These are phyloP conservation scores for Homarus americanus DNA, from an alignment of 1,140 invertebrate species.

Conservation along the genomic window DNA sequence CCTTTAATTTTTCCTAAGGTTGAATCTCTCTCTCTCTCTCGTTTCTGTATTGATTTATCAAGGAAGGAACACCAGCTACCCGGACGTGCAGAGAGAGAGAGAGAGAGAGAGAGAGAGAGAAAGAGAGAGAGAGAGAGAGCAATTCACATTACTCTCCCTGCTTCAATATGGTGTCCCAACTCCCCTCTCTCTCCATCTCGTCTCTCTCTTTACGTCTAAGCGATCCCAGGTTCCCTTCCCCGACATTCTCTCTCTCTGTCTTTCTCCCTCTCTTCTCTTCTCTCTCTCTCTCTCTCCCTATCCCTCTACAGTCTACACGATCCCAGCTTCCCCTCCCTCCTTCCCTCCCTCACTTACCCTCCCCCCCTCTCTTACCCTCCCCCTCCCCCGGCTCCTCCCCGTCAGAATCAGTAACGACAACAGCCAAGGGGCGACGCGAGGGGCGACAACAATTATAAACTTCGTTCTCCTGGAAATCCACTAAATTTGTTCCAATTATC, in stretches of 20 bases:
- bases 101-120: too few species aligned
- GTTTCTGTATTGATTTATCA: too few species aligned
- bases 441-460: conserved; percentile 57
- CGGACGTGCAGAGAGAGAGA: too few species aligned
- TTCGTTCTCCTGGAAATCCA: conserved; percentile 56
- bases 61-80: too few species aligned
- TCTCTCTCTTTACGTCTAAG: too few species aligned
- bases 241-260: background rate
- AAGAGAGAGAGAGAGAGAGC: too few species aligned
- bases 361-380: background rate
- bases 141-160: too few species aligned
- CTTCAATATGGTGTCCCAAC: background rate
- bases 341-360: background rate
- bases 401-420: conserved; percentile 53
- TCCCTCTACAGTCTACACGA: background rate
- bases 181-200: background rate
- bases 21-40: too few species aligned
- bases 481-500: conserved; percentile 59
- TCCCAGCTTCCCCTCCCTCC: background rate
- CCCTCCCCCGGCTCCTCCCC: background rate
- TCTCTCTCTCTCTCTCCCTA: background rate
- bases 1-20: too few species aligned
- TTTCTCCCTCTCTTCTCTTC: background rate
- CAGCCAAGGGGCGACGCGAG: conserved; percentile 13
- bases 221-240: background rate